phyloP scores from a whole-genome alignment of 2,797 vertebrate genomes.

The Liparis tanakae region DNA sequence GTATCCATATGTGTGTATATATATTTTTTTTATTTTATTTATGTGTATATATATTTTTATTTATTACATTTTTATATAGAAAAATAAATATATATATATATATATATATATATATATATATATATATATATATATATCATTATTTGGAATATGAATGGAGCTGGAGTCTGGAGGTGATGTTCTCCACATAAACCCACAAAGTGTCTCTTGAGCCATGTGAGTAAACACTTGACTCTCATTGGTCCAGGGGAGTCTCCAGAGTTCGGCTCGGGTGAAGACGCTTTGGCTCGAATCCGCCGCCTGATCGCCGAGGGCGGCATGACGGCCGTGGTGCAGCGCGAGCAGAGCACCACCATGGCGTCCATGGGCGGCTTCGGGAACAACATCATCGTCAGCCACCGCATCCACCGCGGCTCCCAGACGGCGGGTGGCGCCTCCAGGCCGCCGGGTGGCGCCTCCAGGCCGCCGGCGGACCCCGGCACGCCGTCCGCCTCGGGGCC shows the following conservation, averaged over 20 bases:
- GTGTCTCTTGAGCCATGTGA: no score
- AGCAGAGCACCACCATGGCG: constrained; percentile 99
- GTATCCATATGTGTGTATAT: no score
- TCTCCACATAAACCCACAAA: no score
- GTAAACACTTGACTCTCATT: neutral
- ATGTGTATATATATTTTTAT: no score
- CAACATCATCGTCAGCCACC: constrained; percentile 98
- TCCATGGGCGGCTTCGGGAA: constrained; percentile 99
- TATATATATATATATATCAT: no score
- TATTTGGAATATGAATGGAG: no score
- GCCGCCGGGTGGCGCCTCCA: constrained; percentile 73
- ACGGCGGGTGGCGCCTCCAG: constrained; percentile 86
- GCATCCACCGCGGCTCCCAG: constrained; percentile 97
- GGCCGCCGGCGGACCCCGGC: neutral
- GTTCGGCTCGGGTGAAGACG: constrained; percentile 87
- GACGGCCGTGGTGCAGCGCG: constrained; percentile 97
- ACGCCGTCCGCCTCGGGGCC: neutral
- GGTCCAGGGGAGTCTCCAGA: constrained; percentile 85
- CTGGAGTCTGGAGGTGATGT: no score
- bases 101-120: no score
- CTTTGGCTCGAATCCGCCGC: constrained; percentile 94
- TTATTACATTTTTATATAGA: no score
- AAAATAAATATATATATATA: no score
- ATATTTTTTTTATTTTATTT: no score
- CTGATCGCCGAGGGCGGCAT: constrained; percentile 97